Percentiles rank a stretch among this genome's conserved stretches.
Conservation (phyloP, 2,888 invertebrate genomes). For the Pammene aurita region DNA sequence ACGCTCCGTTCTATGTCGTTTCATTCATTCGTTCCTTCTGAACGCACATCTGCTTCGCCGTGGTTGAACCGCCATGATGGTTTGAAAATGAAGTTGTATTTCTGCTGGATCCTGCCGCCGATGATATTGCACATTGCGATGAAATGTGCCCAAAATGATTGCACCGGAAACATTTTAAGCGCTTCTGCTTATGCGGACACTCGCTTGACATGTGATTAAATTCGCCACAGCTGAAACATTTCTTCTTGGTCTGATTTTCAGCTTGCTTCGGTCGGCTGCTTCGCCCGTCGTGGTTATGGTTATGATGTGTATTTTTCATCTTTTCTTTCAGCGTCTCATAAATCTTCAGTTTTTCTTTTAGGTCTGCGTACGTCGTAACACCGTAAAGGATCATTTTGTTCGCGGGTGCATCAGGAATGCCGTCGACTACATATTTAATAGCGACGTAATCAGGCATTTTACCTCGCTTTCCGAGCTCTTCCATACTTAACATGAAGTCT, state of each 20-base stretch:
- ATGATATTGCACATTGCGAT: constrained; percentile 6
- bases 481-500: constrained; percentile 6
- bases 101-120: too few species aligned
- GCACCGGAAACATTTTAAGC: constrained; percentile 21
- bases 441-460: constrained; percentile 17
- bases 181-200: constrained; percentile 19
- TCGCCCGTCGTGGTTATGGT: background rate
- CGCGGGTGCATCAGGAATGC: constrained; percentile 2
- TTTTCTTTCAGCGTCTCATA: constrained; percentile 10
- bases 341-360: constrained; percentile 1
- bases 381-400: constrained; percentile 5
- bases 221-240: constrained; percentile 8
- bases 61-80: too few species aligned
- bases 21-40: too few species aligned
- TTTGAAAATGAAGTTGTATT: too few species aligned
- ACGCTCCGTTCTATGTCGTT: too few species aligned
- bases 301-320: background rate
- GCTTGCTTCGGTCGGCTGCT: constrained; percentile 7
- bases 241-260: background rate
- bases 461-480: constrained; percentile 10
- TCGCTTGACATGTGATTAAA: constrained; percentile 8
- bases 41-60: too few species aligned
- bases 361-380: constrained; percentile 5
- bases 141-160: constrained; percentile 24
- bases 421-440: constrained; percentile 15